Percentiles rank a stretch among this genome's conserved stretches.
These are phyloP conservation scores for Penaeus vannamei DNA, from an alignment of 1,140 invertebrate genomes.

Conservation along the genomic window DNA sequence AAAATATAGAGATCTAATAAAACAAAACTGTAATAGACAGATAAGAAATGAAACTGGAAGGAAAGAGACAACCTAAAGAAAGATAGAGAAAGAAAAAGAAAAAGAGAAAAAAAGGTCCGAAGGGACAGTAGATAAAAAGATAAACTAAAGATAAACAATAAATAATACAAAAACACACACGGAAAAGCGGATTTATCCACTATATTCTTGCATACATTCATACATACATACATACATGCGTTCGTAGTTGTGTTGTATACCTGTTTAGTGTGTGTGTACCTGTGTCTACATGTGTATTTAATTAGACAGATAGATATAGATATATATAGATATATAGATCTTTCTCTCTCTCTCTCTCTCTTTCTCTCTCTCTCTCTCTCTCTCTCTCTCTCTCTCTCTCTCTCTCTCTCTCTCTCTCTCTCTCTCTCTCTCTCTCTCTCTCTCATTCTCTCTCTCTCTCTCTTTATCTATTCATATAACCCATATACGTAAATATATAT, in stretches of 20 bases:
- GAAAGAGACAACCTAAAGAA: neutral
- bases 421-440: too few species aligned
- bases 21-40: too few species aligned
- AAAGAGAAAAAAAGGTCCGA: neutral
- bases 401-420: too few species aligned
- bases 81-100: neutral
- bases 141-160: neutral
- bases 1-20: too few species aligned
- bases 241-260: neutral
- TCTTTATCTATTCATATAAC: neutral
- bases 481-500: too few species aligned
- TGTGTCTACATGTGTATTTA: too few species aligned
- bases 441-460: neutral
- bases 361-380: too few species aligned
- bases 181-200: slow-evolving; percentile 5
- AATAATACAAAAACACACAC: slow-evolving; percentile 27
- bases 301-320: too few species aligned
- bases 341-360: too few species aligned
- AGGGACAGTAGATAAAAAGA: neutral
- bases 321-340: too few species aligned
- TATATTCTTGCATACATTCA: neutral
- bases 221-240: neutral
- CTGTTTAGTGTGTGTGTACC: neutral
- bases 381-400: too few species aligned
- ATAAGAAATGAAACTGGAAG: neutral